These are phyloP conservation scores for Cervus canadensis DNA, from an alignment of 2,113 vertebrate genomes.

Conservation along the genomic window DNA sequence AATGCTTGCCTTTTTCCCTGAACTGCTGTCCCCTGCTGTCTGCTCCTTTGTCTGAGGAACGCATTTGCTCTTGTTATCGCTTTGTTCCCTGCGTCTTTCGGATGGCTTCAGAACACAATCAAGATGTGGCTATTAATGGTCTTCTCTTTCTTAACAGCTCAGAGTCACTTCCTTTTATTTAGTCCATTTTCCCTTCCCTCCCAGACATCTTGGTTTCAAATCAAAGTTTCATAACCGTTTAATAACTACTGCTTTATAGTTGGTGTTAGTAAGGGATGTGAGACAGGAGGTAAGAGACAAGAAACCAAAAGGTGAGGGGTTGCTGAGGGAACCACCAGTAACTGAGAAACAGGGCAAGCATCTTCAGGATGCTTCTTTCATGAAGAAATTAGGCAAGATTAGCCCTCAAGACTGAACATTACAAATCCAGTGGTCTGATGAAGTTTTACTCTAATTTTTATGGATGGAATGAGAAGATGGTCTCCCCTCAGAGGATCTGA, in stretches of 20 bases:
- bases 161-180: constrained; percentile 56
- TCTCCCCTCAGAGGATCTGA: background rate
- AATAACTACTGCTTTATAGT: constrained; percentile 46
- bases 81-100: constrained; percentile 54
- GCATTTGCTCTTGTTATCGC: constrained; percentile 65
- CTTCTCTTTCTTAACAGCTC: constrained; percentile 56
- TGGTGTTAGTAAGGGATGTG: constrained; percentile 28
- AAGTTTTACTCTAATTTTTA: constrained; percentile 31
- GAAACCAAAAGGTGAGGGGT: background rate
- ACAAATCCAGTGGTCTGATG: background rate
- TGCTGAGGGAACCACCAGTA: background rate
- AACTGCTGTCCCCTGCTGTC: constrained; percentile 44
- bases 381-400: background rate
- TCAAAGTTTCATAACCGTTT: constrained; percentile 53
- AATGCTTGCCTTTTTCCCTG: background rate
- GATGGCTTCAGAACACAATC: constrained; percentile 63
- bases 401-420: background rate
- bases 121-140: constrained; percentile 66
- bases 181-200: background rate
- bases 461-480: background rate
- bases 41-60: constrained; percentile 64
- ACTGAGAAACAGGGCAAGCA: background rate
- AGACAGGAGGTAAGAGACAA: background rate
- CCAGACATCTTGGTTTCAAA: constrained; percentile 52
- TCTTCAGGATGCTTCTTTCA: background rate